Conservation (phyloP, 1,140 invertebrate genomes). For the Manduca sexta region DNA sequence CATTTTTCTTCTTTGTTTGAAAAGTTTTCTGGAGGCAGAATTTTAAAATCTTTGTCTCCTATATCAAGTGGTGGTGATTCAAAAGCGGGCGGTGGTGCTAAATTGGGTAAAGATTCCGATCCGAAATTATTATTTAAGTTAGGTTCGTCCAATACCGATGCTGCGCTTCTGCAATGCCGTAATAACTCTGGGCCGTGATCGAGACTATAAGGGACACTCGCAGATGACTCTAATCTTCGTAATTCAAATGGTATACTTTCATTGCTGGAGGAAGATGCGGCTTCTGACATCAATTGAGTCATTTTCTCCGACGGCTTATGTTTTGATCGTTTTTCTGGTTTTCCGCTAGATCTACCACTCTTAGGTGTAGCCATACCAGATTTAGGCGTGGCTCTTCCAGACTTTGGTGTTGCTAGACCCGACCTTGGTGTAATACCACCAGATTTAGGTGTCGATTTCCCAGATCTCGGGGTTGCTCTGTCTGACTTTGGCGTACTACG, state of each 20-base stretch:
- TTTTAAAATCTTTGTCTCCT: constrained; percentile 69
- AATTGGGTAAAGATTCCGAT: constrained; percentile 77
- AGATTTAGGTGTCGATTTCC: constrained; percentile 57
- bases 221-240: constrained; percentile 73
- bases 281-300: constrained; percentile 69
- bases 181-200: constrained; percentile 69
- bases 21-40: constrained; percentile 67
- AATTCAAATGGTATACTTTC: constrained; percentile 69
- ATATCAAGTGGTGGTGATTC: constrained; percentile 71
- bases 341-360: constrained; percentile 61
- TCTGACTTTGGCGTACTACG: constrained; percentile 54
- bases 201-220: constrained; percentile 76
- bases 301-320: constrained; percentile 70
- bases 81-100: constrained; percentile 74
- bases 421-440: constrained; percentile 56
- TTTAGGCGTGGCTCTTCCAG: constrained; percentile 55
- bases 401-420: constrained; percentile 58
- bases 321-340: constrained; percentile 63
- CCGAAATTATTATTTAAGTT: constrained; percentile 65
- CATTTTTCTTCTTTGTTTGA: constrained; percentile 61
- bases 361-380: constrained; percentile 59
- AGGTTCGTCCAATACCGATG: constrained; percentile 72
- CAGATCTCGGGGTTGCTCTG: constrained; percentile 42
- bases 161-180: constrained; percentile 77
- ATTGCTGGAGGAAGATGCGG: constrained; percentile 69